phyloP scores from a whole-genome alignment of 2,113 vertebrate species.

The Pteronura brasiliensis region DNA sequence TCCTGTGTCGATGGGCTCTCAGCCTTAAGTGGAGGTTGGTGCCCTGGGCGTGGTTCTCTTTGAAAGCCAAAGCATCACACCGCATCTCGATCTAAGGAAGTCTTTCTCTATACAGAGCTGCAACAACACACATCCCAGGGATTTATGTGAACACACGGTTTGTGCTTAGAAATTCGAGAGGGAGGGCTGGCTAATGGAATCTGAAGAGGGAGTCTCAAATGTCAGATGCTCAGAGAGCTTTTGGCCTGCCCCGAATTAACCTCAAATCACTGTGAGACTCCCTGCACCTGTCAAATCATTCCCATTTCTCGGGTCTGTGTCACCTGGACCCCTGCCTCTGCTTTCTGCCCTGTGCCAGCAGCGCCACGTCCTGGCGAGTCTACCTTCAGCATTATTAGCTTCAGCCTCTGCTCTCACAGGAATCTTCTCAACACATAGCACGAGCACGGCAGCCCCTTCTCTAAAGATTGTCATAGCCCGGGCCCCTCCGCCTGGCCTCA shows the following conservation, averaged over 20 bases:
- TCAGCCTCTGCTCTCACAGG: background rate
- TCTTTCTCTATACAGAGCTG: background rate
- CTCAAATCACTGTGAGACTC: background rate
- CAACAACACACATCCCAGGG: background rate
- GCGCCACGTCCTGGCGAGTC: rapidly evolving
- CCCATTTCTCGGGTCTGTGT: rapidly evolving
- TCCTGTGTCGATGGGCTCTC: background rate
- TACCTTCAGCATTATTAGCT: background rate
- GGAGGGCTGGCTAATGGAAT: background rate
- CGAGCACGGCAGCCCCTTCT: rapidly evolving
- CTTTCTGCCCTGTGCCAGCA: background rate
- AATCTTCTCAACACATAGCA: background rate
- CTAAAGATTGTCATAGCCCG: rapidly evolving
- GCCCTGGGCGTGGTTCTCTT: background rate
- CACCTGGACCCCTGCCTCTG: background rate
- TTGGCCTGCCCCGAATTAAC: background rate
- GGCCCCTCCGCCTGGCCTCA: background rate
- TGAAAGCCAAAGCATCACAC: background rate
- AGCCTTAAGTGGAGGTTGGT: background rate
- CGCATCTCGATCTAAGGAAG: no score
- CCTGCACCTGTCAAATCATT: rapidly evolving
- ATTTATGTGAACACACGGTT: background rate
- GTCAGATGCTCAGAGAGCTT: background rate
- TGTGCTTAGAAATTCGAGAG: background rate
- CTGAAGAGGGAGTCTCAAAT: background rate